Evolutionary conservation across 1,140 invertebrate genomes (phyloP).

Genomic region (Radopholus similis): DNA sequence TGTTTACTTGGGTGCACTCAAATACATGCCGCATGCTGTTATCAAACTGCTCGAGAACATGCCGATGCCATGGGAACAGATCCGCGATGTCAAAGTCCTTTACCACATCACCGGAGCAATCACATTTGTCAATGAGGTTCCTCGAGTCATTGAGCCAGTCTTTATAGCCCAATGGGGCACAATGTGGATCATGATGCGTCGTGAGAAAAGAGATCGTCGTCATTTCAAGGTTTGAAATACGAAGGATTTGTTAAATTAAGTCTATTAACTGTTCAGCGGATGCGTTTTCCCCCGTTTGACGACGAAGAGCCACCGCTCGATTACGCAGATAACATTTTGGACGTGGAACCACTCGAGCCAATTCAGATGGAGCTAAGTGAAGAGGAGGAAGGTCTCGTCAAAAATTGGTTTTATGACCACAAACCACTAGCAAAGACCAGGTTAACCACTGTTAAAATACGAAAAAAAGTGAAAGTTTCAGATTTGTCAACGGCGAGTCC

Average conservation of each 20-base stretch:
- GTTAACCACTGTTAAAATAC: slow-evolving; percentile 31
- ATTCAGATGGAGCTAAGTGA: slow-evolving; percentile 96
- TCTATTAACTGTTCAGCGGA: slow-evolving; percentile 72
- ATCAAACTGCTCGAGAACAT: slow-evolving; percentile 98
- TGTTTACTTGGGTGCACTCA: slow-evolving; percentile 92
- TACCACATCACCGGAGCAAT: slow-evolving; percentile 77
- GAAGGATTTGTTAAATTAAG: neutral
- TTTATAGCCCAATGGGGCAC: slow-evolving; percentile 99
- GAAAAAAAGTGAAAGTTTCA: slow-evolving; percentile 54
- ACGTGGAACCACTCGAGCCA: slow-evolving; percentile 96
- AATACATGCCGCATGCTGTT: slow-evolving; percentile 99
- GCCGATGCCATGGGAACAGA: slow-evolving; percentile 99
- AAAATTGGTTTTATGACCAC: slow-evolving; percentile 96
- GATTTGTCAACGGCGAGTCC: slow-evolving; percentile 90
- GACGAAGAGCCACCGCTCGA: slow-evolving; percentile 99
- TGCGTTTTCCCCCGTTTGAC: slow-evolving; percentile 99
- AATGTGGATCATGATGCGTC: slow-evolving; percentile 99
- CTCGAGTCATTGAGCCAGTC: slow-evolving; percentile 97
- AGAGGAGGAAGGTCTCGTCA: slow-evolving; percentile 83
- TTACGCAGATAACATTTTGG: slow-evolving; percentile 96
- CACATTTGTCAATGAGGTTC: slow-evolving; percentile 99
- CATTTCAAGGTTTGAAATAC: slow-evolving; percentile 71
- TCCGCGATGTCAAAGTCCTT: slow-evolving; percentile 86
- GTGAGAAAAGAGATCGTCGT: slow-evolving; percentile 94
- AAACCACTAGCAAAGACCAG: slow-evolving; percentile 86